Conservation (phyloP, 2,113 vertebrate genomes). For the Pseudopodoces humilis region DNA sequence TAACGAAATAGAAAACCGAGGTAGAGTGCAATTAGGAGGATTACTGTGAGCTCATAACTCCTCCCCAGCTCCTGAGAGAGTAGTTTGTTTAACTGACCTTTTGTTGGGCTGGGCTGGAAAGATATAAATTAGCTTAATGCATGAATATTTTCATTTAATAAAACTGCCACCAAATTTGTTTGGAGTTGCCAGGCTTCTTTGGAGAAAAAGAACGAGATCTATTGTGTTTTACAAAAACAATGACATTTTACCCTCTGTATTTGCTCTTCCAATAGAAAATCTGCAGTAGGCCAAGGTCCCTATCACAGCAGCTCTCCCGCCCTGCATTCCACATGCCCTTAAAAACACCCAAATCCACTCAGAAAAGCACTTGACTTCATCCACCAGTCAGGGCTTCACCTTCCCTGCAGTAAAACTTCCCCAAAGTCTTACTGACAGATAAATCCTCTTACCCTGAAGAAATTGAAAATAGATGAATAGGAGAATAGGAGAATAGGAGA, state of each 20-base stretch:
- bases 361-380: neutral
- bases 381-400: neutral
- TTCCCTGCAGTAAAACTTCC: neutral
- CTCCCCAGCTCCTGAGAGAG: constrained; percentile 14
- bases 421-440: neutral
- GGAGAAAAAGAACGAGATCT: constrained; percentile 12
- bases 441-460: neutral
- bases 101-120: neutral
- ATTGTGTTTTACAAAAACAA: constrained; percentile 46
- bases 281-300: neutral
- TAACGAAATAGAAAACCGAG: neutral
- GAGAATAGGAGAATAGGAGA: too few relatives aligned
- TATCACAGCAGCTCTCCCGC: neutral
- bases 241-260: constrained; percentile 56
- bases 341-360: neutral
- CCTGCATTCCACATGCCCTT: neutral
- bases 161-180: constrained; percentile 20
- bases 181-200: constrained; percentile 38
- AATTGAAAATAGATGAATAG: neutral
- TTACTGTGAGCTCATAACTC: constrained; percentile 7
- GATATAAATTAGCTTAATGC: constrained; percentile 20
- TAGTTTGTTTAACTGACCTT: constrained; percentile 26
- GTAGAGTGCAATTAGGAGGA: constrained; percentile 9
- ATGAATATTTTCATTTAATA: constrained; percentile 52
- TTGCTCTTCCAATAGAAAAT: constrained; percentile 25